These are phyloP conservation scores for Invenusta paracnida DNA, from an alignment of 2,888 invertebrate species.

Conservation along the genomic window DNA sequence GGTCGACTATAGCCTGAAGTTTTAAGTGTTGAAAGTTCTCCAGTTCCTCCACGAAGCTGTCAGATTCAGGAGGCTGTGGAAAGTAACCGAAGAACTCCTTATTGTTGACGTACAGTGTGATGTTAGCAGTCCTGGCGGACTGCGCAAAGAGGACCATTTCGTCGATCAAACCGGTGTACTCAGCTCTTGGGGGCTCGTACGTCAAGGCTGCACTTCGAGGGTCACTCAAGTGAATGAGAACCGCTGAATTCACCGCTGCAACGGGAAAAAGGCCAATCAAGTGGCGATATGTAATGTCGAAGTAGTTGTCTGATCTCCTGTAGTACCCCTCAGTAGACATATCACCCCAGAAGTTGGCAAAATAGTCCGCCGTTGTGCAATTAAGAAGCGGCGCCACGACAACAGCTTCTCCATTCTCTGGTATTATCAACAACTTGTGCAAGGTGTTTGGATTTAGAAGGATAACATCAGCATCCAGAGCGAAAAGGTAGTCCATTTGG, in stretches of 20 bases:
- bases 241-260: constrained; percentile 84
- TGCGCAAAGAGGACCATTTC: constrained; percentile 87
- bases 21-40: constrained; percentile 74
- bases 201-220: constrained; percentile 68
- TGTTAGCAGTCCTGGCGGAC: constrained; percentile 70
- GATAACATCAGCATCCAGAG: constrained; percentile 39
- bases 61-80: constrained; percentile 74
- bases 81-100: constrained; percentile 72
- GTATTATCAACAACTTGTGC: neutral
- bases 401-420: neutral
- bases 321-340: constrained; percentile 68
- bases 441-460: constrained; percentile 34
- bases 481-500: constrained; percentile 27
- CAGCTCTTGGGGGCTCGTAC: constrained; percentile 69
- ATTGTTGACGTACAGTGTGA: constrained; percentile 34
- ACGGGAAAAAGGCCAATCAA: constrained; percentile 72
- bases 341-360: constrained; percentile 93
- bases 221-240: constrained; percentile 67
- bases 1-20: constrained; percentile 65
- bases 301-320: constrained; percentile 77
- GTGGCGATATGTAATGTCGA: constrained; percentile 69
- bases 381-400: constrained; percentile 75
- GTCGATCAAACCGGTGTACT: constrained; percentile 71
- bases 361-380: constrained; percentile 71
- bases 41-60: constrained; percentile 67